phyloP scores from a whole-genome alignment of 2,113 vertebrate genomes.

The Caranx melampygus region DNA sequence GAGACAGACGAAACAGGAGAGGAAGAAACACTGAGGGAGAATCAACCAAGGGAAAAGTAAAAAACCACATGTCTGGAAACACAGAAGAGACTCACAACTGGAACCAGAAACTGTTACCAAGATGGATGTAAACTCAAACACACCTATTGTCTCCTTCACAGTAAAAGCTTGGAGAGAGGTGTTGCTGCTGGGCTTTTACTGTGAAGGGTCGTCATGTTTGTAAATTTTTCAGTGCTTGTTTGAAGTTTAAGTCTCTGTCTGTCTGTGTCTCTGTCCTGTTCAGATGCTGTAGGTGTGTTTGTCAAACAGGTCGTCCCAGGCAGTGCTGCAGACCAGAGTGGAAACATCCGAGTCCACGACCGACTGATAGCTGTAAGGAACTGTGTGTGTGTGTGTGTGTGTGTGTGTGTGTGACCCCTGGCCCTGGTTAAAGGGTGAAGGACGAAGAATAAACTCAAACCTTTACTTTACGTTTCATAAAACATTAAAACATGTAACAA shows the following conservation, averaged over 20 bases:
- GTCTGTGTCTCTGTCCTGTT: not conserved
- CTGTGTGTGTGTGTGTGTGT: too few relatives aligned
- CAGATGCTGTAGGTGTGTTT: conserved; percentile 75
- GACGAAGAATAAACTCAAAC: too few relatives aligned
- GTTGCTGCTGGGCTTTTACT: too few relatives aligned
- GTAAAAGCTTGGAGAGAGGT: too few relatives aligned
- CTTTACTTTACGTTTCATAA: too few relatives aligned
- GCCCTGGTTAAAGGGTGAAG: too few relatives aligned
- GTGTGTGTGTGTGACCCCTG: too few relatives aligned
- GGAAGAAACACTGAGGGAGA: not conserved
- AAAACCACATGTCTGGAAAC: not conserved
- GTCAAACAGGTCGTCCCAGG: conserved; percentile 72
- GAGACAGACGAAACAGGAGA: not conserved
- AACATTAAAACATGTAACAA: too few relatives aligned
- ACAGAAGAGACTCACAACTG: too few relatives aligned
- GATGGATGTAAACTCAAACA: not conserved
- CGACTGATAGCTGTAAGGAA: conserved; percentile 64
- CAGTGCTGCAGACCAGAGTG: conserved; percentile 73
- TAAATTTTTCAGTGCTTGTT: too few relatives aligned
- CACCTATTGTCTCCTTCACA: not conserved
- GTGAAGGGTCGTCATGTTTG: not conserved
- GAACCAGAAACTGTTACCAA: too few relatives aligned
- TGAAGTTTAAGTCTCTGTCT: not conserved
- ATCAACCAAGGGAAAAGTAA: too few relatives aligned
- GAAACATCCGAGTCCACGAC: conserved; percentile 73